Conservation (phyloP, 2,113 vertebrate genomes). For the Grammomys dolichurus region DNA sequence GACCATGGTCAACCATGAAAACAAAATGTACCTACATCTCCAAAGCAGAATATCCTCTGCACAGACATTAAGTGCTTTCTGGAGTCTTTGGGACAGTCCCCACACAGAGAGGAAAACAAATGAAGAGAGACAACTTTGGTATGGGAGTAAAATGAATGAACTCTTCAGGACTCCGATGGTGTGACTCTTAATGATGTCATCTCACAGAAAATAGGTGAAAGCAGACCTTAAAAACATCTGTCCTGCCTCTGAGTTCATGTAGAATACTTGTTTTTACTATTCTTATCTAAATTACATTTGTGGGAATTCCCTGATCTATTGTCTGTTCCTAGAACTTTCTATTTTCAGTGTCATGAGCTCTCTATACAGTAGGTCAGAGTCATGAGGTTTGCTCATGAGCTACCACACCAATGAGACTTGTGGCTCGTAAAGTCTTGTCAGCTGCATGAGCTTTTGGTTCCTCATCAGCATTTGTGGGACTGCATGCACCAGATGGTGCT, state of each 20-base stretch:
- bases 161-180: neutral
- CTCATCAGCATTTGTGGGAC: neutral
- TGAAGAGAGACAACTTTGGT: neutral
- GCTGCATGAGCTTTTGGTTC: conserved; percentile 4
- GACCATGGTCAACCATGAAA: neutral
- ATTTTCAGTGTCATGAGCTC: neutral
- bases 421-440: neutral
- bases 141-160: neutral
- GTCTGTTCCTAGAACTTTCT: conserved; percentile 2
- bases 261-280: neutral
- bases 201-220: neutral
- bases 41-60: neutral
- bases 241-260: neutral
- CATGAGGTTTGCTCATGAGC: neutral
- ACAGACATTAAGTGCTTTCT: neutral
- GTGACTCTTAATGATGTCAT: neutral
- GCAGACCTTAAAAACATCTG: neutral
- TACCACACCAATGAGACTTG: neutral
- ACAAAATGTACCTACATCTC: neutral
- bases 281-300: neutral
- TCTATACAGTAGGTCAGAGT: neutral
- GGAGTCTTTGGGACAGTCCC: neutral
- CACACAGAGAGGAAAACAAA: neutral
- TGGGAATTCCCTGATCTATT: conserved; percentile 33
- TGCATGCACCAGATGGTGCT: neutral